These are phyloP conservation scores for Oreortyx pictus DNA, from an alignment of 2,797 vertebrate genomes.

Conservation along the genomic window DNA sequence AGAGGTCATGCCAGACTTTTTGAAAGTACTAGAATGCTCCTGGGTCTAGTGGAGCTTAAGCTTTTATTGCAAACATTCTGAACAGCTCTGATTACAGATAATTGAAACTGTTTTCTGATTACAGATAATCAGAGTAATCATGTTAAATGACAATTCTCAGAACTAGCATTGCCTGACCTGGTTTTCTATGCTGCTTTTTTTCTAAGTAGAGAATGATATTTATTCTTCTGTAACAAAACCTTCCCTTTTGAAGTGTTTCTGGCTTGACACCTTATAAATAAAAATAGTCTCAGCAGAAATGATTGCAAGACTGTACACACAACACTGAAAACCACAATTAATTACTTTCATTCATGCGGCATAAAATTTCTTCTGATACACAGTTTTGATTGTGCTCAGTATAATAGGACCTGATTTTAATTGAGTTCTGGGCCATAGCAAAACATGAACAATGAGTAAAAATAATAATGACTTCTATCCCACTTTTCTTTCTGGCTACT, in stretches of 20 bases:
- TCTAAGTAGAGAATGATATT: background rate
- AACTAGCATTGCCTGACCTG: background rate
- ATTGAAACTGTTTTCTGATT: constrained; percentile 1
- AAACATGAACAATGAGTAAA: constrained; percentile 18
- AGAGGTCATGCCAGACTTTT: background rate
- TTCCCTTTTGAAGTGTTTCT: background rate
- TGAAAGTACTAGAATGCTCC: background rate
- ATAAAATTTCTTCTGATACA: constrained; percentile 1
- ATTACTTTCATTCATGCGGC: constrained; percentile 7
- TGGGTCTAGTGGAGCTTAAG: background rate
- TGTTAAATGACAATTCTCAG: constrained; percentile 13
- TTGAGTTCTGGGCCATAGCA: constrained; percentile 12
- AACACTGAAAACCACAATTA: constrained; percentile 33
- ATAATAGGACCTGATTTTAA: constrained; percentile 62
- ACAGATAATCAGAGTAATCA: constrained; percentile 7
- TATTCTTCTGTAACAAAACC: constrained; percentile 4
- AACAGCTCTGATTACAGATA: constrained; percentile 50
- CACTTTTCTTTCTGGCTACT: background rate
- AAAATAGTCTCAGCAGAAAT: constrained; percentile 24
- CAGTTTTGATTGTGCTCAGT: constrained; percentile 22
- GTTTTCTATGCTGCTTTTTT: background rate
- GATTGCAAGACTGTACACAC: background rate
- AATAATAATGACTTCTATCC: background rate
- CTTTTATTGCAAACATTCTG: constrained; percentile 29
- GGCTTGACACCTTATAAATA: background rate